Evolutionary conservation across 2,797 vertebrate genomes (phyloP).

Genomic region (Tapirus indicus): DNA sequence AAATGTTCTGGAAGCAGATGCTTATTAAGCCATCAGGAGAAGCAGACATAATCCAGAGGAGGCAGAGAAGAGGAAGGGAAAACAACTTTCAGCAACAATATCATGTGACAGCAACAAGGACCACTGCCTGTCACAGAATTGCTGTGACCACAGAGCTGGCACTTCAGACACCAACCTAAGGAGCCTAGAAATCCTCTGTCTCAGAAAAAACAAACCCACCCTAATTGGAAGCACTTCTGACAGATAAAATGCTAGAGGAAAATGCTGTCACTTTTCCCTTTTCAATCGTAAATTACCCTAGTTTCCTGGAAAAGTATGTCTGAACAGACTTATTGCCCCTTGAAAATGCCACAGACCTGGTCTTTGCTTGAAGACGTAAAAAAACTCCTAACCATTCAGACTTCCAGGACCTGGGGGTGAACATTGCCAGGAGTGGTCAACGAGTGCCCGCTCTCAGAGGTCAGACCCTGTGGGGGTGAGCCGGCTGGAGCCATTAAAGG

Average conservation of each 20-base stretch:
- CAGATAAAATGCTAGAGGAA: slow-evolving; percentile 43
- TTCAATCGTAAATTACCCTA: slow-evolving; percentile 61
- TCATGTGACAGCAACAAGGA: not conserved
- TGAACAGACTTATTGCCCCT: slow-evolving; percentile 31
- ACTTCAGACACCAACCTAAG: not conserved
- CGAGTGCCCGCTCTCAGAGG: slow-evolving; percentile 38
- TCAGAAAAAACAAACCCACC: not conserved
- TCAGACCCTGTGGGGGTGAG: slow-evolving; percentile 15
- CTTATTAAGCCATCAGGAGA: not conserved
- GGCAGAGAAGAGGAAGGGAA: not conserved
- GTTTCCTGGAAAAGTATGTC: slow-evolving; percentile 65
- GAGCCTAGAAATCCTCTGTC: not conserved
- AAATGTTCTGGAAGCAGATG: not conserved
- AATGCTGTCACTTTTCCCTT: slow-evolving; percentile 34
- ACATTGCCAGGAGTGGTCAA: slow-evolving; percentile 52
- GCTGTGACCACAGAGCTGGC: not conserved
- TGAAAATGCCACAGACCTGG: slow-evolving; percentile 17
- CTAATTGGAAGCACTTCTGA: not conserved
- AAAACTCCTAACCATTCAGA: not conserved
- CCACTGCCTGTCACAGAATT: not conserved
- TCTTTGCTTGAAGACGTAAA: slow-evolving; percentile 48
- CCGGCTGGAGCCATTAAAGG: not conserved
- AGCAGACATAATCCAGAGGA: not conserved
- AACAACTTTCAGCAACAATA: not conserved
- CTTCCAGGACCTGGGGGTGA: not conserved